Evolutionary conservation across 2,797 vertebrate genomes (phyloP), one percentile per base, ranked within the genome.

Genomic region (Lophura swinhoii): DNA sequence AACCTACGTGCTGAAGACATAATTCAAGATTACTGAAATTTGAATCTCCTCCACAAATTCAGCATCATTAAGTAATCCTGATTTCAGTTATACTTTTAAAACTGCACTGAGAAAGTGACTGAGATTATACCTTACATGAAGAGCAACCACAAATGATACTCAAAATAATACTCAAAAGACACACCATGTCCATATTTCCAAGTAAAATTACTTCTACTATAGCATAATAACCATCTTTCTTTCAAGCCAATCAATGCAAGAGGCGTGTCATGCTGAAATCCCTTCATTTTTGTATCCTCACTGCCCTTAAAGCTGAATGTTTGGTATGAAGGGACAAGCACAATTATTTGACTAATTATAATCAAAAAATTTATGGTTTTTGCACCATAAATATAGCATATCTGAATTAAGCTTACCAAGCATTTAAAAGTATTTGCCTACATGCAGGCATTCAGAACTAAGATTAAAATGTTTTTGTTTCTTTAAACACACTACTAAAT

Each of bases 281-380:
- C n/a, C 13, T 79, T 93, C 17, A 68, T 71, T 89, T 95, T 91
- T 71, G 85, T 41, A 56, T 3, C 4, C 9, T 24, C 6, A 29
- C 56, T 91, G 91, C 72, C 62, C 44, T 74, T 53, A 85, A 89
- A 87, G 56, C 51, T 33, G 83, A 80, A 56, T 22, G 21, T 44
- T 75, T 79, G 31, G 31, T 28, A 60, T 44, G 18, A 72, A 76
- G 14, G 10, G 23, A 79, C 21, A 83, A 79, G 35, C 4, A 71
- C 44, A n/a, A 70, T 33, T 85, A 70, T 33, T 89, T 84, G 31
- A 23, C 6, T 76, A 80, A 89, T 76, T 44, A 46, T 21, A 46
- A 64, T 14, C 2, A 77, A 82, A 88, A 66, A 55, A 87, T 11
- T 10, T 29, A 11, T 66, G 46, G 29, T 46, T 3, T 35, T 79